These are phyloP conservation scores for Tetramorium simillimum DNA, from an alignment of 1,140 invertebrate species.

Conservation along the genomic window DNA sequence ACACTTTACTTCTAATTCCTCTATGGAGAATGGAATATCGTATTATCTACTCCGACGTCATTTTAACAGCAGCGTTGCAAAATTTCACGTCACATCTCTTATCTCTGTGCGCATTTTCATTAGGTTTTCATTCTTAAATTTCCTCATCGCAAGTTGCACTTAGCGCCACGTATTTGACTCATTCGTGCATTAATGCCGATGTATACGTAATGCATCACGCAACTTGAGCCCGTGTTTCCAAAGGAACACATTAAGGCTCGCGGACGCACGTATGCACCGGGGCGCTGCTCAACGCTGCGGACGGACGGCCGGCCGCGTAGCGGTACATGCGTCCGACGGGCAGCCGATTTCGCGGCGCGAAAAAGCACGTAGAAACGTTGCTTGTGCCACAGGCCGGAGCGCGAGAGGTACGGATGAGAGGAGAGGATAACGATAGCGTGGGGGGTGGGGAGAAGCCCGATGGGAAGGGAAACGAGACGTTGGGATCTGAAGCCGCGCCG, in stretches of 20 bases:
- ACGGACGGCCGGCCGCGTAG: slow-evolving; percentile 31
- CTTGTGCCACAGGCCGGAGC: neutral
- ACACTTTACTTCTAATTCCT: neutral
- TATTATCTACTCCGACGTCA: neutral
- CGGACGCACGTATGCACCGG: slow-evolving; percentile 18
- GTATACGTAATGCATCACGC: slow-evolving; percentile 8
- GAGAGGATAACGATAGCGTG: neutral
- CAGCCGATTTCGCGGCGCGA: slow-evolving; percentile 49
- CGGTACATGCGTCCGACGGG: slow-evolving; percentile 42
- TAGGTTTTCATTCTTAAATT: neutral
- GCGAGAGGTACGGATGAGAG: neutral
- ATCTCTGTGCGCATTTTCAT: neutral
- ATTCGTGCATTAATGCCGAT: slow-evolving; percentile 16
- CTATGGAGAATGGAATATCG: neutral
- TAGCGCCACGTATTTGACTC: neutral
- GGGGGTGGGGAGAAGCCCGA: neutral
- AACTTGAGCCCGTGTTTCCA: neutral
- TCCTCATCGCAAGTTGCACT: neutral
- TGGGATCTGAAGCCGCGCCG: slow-evolving; percentile 51
- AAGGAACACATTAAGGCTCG: slow-evolving; percentile 19
- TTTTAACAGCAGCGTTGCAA: neutral
- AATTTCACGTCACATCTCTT: neutral
- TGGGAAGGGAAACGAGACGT: neutral
- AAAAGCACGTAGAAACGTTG: slow-evolving; percentile 51
- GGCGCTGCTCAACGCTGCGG: neutral